Base-by-base conservation (phyloP, 2,113 vertebrate genomes). In the Leucoraja erinaceus region DNA sequence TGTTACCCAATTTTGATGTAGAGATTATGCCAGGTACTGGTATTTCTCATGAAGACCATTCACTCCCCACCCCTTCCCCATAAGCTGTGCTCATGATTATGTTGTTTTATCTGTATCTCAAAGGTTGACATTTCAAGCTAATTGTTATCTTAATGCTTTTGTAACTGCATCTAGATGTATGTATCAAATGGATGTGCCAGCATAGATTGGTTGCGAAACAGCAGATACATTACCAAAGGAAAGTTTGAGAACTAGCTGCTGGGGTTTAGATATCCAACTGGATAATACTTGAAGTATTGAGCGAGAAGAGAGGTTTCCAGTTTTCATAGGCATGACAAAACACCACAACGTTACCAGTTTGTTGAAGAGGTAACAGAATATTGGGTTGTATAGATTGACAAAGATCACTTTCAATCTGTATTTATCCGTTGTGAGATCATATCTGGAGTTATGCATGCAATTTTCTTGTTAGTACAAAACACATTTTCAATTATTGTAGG, bases 1-100 rank as follows among this genome's bases (percentile, higher is more conserved):
- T 99, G 96, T 97, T 99, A 96, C 98, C 98, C 98, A 98, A 97
- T 97, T 99, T 99, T 98, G 98, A 99, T 97, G 96, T 98, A 97
- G 97, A 98, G 96, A 96, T 99, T 96, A 99, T 99, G 98, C 98
- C 98, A 99, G 98, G 98, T 99, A 99, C 94, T 94, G 94, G 95
- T 90, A 93, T 93, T 93, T 93, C 90, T 91, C 83, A 22, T 91
- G 66, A 91, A 72, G 20, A 72, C 90, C 33, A 72, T 91, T 91
- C 33, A 22, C 22, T 72, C 33, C 18, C 33, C 66, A 70, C 22
- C 86, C 88, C 56, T 33, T 18, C 33, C 88, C 61, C 16, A 3
- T 38, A 25, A 91, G 10, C n/a, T 54, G 63, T 38, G 70, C 33
- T 28, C 66, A 28, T 38, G 8, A 72, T 74, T 33, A 54, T 47